Evolutionary conservation across 2,113 vertebrate species (phyloP).

Genomic region (Microtus ochrogaster): DNA sequence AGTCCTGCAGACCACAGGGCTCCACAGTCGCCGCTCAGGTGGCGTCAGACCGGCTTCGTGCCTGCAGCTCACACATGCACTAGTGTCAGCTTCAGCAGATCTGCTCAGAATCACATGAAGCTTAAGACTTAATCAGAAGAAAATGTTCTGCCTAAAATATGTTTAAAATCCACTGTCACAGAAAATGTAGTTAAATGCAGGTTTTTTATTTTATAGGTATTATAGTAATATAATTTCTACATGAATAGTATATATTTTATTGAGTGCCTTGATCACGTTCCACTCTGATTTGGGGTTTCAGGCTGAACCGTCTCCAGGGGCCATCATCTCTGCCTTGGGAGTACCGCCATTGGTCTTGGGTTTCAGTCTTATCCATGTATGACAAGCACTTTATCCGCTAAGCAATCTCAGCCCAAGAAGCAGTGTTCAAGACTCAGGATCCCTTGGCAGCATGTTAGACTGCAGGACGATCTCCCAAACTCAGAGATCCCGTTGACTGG

Average conservation of each 20-base stretch:
- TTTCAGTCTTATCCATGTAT: not conserved
- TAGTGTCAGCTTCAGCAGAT: not conserved
- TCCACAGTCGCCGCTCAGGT: not conserved
- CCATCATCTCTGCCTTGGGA: not conserved
- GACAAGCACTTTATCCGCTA: not conserved
- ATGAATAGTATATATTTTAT: conserved; percentile 67
- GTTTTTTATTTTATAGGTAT: conserved; percentile 45
- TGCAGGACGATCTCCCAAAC: not conserved
- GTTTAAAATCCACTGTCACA: conserved; percentile 52
- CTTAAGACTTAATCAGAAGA: conserved; percentile 51
- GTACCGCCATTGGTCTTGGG: not conserved
- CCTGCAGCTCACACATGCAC: not conserved
- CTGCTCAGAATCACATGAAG: not conserved
- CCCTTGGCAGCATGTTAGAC: conserved; percentile 24
- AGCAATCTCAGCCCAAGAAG: not conserved
- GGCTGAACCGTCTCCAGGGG: too few relatives aligned
- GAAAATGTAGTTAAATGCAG: conserved; percentile 70
- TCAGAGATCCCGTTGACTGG: not conserved
- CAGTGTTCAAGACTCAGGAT: not conserved
- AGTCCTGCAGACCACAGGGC: not conserved
- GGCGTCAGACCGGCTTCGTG: not conserved
- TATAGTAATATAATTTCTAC: conserved; percentile 63
- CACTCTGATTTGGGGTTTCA: not conserved
- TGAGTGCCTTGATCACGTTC: conserved; percentile 35
- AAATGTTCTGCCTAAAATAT: conserved; percentile 64